These are phyloP conservation scores for Rhamnusium bicolor DNA, from an alignment of 2,888 invertebrate species.

Conservation along the genomic window DNA sequence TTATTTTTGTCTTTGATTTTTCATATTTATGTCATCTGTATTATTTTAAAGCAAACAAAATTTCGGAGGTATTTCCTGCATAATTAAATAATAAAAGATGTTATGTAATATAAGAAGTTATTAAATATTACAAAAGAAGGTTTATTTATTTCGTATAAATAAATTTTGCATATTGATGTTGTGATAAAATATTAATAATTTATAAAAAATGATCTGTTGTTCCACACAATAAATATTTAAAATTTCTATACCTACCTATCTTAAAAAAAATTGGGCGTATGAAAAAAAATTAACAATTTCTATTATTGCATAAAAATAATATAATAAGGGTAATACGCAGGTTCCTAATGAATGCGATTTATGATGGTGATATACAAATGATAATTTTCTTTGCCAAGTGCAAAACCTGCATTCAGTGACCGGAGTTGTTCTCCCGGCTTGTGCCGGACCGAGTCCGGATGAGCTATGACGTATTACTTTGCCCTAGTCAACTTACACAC, in stretches of 20 bases:
- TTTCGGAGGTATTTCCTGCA: no score
- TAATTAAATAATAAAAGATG: no score
- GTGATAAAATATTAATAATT: no score
- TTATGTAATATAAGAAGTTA: no score
- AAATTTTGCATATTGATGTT: no score
- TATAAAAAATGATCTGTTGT: no score
- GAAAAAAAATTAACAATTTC: background rate
- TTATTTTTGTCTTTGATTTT: no score
- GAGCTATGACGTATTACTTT: constrained; percentile 68
- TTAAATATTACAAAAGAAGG: no score
- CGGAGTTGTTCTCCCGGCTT: constrained; percentile 57
- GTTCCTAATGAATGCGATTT: no score
- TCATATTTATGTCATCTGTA: no score
- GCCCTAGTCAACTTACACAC: constrained; percentile 58
- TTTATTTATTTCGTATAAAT: no score
- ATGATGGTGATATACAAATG: constrained; percentile 38
- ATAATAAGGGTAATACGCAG: background rate
- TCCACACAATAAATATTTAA: background rate
- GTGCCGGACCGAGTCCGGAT: constrained; percentile 66
- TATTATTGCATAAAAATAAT: background rate
- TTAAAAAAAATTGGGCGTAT: background rate
- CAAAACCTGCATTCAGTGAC: constrained; percentile 22
- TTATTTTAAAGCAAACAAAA: no score
- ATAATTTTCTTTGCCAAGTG: constrained; percentile 38
- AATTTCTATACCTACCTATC: background rate